Percentiles rank a stretch among this genome's conserved stretches.
These are phyloP conservation scores for Olivierus martensii DNA, from an alignment of 1,140 invertebrate species.

Conservation along the genomic window DNA sequence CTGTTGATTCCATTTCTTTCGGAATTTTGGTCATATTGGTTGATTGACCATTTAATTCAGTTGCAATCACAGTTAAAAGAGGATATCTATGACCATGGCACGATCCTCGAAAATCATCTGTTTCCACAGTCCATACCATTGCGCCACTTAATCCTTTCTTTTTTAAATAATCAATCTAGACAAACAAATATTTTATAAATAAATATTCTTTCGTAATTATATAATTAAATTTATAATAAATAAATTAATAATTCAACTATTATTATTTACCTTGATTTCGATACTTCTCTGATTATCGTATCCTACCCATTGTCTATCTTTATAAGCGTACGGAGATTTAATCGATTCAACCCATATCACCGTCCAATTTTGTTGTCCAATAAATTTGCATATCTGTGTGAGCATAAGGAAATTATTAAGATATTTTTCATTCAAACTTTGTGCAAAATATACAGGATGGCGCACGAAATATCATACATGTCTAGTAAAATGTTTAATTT, in stretches of 20 bases:
- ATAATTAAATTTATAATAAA: no score
- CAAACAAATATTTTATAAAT: neutral
- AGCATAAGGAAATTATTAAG: no score
- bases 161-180: slow-evolving; percentile 37
- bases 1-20: no score
- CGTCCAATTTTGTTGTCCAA: slow-evolving; percentile 30
- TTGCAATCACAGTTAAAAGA: no score
- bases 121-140: slow-evolving; percentile 59
- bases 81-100: slow-evolving; percentile 9
- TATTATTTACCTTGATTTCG: slow-evolving; percentile 27
- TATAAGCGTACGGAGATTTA: slow-evolving; percentile 36
- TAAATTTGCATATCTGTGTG: slow-evolving; percentile 21
- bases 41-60: no score
- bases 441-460: no score
- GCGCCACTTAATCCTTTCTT: slow-evolving; percentile 52
- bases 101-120: slow-evolving; percentile 58
- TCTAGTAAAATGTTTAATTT: no score
- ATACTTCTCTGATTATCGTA: slow-evolving; percentile 32
- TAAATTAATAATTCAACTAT: no score
- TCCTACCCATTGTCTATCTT: slow-evolving; percentile 33
- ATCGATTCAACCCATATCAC: slow-evolving; percentile 38
- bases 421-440: no score
- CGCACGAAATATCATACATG: no score
- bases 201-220: no score
- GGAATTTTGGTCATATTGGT: no score